Evolutionary conservation across 2,797 vertebrate genomes (phyloP).

Genomic region (Melanotaenia nigrans): DNA sequence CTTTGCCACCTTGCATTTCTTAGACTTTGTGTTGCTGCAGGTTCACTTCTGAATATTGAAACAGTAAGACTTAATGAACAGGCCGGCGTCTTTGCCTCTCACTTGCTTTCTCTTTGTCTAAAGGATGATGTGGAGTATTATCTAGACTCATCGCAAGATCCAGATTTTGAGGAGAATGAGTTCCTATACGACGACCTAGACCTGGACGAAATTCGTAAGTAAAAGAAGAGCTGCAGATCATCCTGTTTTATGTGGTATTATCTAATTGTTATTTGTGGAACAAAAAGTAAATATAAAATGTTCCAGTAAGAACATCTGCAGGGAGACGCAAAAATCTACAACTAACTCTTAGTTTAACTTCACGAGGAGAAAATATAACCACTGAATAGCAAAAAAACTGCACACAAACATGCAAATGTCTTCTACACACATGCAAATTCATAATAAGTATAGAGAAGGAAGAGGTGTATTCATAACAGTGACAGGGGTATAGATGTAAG

Average conservation of each 20-base stretch:
- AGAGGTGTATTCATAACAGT: too few species aligned
- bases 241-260: not conserved
- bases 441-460: too few species aligned
- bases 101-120: not conserved
- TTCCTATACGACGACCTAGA: conserved; percentile 93
- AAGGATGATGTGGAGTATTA: conserved; percentile 94
- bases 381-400: not conserved
- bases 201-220: conserved; percentile 92
- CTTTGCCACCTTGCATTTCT: not conserved
- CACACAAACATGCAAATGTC: not conserved
- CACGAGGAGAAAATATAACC: not conserved
- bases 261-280: not conserved
- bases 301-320: not conserved
- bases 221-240: not conserved
- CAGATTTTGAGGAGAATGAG: conserved; percentile 94
- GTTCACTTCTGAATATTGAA: not conserved
- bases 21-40: not conserved
- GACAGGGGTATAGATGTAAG: too few species aligned
- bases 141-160: conserved; percentile 92
- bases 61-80: not conserved
- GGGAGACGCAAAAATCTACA: not conserved
- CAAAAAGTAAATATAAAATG: not conserved
- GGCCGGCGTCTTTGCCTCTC: not conserved
- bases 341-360: not conserved
- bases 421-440: not conserved